Conservation (phyloP, 2,888 invertebrate species). For the Oasisia sp. region DNA sequence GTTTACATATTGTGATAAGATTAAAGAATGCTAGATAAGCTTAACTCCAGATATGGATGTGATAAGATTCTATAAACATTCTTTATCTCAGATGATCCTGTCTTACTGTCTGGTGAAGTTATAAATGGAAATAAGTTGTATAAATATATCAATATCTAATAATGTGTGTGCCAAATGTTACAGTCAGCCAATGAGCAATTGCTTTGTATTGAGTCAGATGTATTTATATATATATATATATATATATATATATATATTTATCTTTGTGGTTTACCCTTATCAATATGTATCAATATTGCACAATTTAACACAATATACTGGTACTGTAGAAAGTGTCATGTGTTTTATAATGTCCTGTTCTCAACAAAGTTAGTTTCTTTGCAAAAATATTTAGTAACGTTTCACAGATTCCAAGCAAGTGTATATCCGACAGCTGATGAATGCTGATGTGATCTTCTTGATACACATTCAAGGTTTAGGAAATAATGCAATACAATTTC, state of each 20-base stretch:
- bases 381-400: too few species aligned
- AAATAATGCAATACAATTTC: too few species aligned
- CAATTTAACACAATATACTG: not conserved
- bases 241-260: not conserved
- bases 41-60: conserved; percentile 3
- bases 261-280: not conserved
- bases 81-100: not conserved
- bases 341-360: not conserved
- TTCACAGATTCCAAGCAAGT: too few species aligned
- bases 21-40: not conserved
- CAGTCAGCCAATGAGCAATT: not conserved
- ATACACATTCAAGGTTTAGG: too few species aligned
- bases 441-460: too few species aligned
- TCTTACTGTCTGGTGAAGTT: not conserved
- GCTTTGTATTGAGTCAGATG: not conserved
- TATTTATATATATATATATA: not conserved
- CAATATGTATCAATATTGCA: not conserved
- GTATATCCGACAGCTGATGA: too few species aligned
- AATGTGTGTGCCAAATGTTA: not conserved
- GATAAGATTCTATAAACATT: not conserved
- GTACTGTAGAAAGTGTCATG: not conserved
- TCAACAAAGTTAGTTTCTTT: not conserved
- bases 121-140: not conserved
- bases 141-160: not conserved
- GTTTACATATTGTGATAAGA: not conserved